phyloP scores from a whole-genome alignment of 2,797 vertebrate genomes.

The Enteromius thamalakanensis region DNA sequence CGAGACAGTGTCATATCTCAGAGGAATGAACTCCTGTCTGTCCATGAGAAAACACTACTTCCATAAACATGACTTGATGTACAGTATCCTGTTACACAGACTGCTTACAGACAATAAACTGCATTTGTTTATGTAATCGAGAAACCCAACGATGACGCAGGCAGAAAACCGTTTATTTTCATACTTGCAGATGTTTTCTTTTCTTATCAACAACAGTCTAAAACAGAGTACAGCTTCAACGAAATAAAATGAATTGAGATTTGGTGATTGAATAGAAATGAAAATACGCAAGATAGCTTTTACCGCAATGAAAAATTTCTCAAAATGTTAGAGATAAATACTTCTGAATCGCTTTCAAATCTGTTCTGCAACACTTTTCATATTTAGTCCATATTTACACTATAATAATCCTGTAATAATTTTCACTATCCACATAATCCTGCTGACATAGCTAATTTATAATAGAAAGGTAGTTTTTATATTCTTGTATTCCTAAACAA shows the following conservation, averaged over 20 bases:
- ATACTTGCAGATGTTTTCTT: background rate
- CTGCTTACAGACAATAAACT: background rate
- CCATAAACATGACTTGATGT: constrained; percentile 7
- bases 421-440: too few relatives aligned
- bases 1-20: constrained; percentile 29
- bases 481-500: background rate
- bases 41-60: constrained; percentile 1
- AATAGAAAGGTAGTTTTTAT: background rate
- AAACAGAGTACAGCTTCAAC: background rate
- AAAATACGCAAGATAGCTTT: background rate
- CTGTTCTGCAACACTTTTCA: too few relatives aligned
- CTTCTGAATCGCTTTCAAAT: background rate
- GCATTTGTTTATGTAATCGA: constrained; percentile 15
- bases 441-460: background rate
- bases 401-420: background rate
- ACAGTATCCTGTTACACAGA: constrained; percentile 11
- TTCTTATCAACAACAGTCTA: background rate
- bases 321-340: background rate
- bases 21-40: constrained; percentile 6
- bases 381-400: background rate
- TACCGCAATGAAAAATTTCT: background rate
- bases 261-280: background rate
- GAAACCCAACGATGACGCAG: constrained; percentile 7
- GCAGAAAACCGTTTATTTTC: background rate
- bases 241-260: background rate